Conservation (phyloP, 2,797 vertebrate species). For the Anabas testudineus region DNA sequence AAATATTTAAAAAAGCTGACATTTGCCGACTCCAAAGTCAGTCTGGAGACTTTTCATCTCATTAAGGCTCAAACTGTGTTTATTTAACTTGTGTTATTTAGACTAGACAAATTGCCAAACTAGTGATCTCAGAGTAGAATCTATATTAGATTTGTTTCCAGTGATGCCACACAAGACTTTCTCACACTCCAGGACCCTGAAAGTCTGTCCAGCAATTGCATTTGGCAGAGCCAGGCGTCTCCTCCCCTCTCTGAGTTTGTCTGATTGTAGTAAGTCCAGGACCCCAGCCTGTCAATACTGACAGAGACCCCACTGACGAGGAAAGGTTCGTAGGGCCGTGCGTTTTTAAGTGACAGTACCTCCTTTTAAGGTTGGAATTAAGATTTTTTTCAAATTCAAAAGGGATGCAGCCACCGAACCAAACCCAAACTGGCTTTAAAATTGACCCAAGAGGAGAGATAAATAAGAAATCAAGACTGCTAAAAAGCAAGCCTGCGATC, state of each 20-base stretch:
- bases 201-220: constrained; percentile 66
- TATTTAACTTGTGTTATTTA: constrained; percentile 44
- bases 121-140: constrained; percentile 22
- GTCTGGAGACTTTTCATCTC: constrained; percentile 6
- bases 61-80: constrained; percentile 20
- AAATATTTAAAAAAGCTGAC: too few species aligned
- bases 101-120: constrained; percentile 43
- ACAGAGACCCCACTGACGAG: constrained; percentile 64
- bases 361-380: constrained; percentile 1
- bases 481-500: constrained; percentile 14
- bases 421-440: too few species aligned
- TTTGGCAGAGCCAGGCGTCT: constrained; percentile 75
- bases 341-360: too few species aligned
- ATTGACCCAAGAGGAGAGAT: too few species aligned
- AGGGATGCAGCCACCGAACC: constrained; percentile 10
- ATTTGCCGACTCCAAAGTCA: too few species aligned
- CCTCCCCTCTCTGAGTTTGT: constrained; percentile 60
- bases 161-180: constrained; percentile 74
- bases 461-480: constrained; percentile 11
- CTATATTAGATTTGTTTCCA: constrained; percentile 58
- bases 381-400: constrained; percentile 5
- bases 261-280: constrained; percentile 80
- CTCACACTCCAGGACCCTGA: constrained; percentile 80
- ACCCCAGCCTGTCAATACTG: constrained; percentile 73
- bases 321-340: constrained; percentile 27